These are phyloP conservation scores for Agrochola macilenta DNA, from an alignment of 2,888 invertebrate species.

Conservation along the genomic window DNA sequence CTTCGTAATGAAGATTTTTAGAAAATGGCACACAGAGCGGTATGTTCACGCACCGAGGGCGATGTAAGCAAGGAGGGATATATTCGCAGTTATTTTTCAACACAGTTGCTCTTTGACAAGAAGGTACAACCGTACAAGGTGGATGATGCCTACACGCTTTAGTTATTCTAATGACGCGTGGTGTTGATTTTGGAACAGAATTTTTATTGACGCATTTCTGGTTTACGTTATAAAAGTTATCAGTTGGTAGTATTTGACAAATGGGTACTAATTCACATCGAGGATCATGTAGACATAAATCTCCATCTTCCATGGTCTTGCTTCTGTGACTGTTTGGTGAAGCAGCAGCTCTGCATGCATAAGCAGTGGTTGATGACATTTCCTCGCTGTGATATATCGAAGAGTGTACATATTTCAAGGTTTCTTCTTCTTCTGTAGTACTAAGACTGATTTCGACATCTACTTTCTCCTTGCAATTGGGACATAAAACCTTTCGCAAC, in stretches of 20 bases:
- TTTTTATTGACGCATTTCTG: constrained; percentile 70
- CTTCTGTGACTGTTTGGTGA: constrained; percentile 63
- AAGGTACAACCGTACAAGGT: constrained; percentile 86
- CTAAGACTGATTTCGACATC: constrained; percentile 72
- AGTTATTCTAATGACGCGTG: constrained; percentile 81
- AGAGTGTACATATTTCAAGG: constrained; percentile 68
- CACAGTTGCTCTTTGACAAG: constrained; percentile 83
- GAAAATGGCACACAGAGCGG: constrained; percentile 83
- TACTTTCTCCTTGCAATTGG: constrained; percentile 82
- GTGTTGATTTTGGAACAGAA: constrained; percentile 68
- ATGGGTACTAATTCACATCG: constrained; percentile 82
- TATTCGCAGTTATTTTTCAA: constrained; percentile 84
- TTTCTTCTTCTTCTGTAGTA: constrained; percentile 78
- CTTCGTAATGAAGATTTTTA: constrained; percentile 78
- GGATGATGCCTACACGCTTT: constrained; percentile 87
- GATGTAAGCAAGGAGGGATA: constrained; percentile 84
- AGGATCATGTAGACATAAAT: constrained; percentile 79
- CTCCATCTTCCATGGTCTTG: constrained; percentile 67
- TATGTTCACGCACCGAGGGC: constrained; percentile 85
- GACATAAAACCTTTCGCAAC: constrained; percentile 77
- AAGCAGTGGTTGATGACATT: constrained; percentile 66
- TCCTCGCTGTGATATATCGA: constrained; percentile 69
- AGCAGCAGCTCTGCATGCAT: constrained; percentile 62
- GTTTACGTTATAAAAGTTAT: constrained; percentile 69
- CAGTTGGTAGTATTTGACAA: constrained; percentile 81